phyloP scores from a whole-genome alignment of 2,797 vertebrate species.

The Pipistrellus kuhlii region DNA sequence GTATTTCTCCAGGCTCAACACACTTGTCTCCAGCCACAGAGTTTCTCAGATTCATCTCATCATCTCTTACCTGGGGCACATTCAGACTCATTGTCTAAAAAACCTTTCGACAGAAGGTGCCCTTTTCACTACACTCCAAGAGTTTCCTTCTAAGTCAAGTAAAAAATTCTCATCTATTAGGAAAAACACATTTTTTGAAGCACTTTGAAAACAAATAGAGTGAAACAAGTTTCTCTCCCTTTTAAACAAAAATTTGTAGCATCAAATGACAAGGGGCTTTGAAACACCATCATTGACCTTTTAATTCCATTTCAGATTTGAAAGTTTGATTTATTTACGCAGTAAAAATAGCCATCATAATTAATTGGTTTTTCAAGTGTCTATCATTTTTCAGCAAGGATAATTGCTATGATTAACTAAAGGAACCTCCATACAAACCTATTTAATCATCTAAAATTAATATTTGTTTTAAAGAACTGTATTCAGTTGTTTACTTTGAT shows the following conservation, averaged over 20 bases:
- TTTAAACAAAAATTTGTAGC: not conserved
- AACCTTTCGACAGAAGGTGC: not conserved
- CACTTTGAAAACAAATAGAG: conserved; percentile 20
- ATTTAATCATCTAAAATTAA: conserved; percentile 69
- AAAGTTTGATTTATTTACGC: conserved; percentile 59
- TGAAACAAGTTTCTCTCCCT: conserved; percentile 10
- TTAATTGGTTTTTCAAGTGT: conserved; percentile 60
- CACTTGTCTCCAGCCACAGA: not conserved
- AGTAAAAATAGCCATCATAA: conserved; percentile 53
- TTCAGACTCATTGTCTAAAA: not conserved
- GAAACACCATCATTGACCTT: not conserved
- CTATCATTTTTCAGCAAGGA: conserved; percentile 62
- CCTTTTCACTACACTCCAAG: not conserved
- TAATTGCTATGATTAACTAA: conserved; percentile 52
- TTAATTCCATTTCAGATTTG: conserved; percentile 15
- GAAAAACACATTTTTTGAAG: conserved; percentile 20
- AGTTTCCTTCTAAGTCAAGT: not conserved
- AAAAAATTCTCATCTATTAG: not conserved
- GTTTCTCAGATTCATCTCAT: not conserved
- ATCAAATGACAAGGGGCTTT: conserved; percentile 44
- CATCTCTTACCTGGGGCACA: not conserved
- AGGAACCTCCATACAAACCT: conserved; percentile 19
- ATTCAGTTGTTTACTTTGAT: conserved; percentile 55
- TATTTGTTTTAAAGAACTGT: conserved; percentile 67
- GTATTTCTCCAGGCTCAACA: not conserved